Evolutionary conservation across 2,888 invertebrate genomes (phyloP).

Genomic region (Smittia sp.): DNA sequence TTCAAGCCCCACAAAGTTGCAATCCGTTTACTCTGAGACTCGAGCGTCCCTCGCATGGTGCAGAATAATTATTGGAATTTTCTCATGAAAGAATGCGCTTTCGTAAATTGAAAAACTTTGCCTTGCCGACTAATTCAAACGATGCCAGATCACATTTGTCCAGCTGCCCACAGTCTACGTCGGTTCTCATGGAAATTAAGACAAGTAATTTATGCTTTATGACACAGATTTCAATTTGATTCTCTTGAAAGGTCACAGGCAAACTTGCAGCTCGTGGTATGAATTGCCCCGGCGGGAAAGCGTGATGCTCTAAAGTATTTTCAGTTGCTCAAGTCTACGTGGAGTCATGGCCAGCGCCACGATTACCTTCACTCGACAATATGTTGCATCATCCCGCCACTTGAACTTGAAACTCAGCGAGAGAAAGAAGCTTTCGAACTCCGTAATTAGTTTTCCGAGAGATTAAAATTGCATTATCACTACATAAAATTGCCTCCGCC

Average conservation of each 20-base stretch:
- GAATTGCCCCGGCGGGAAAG: no score
- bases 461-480: constrained; percentile 38
- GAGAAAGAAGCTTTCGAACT: neutral
- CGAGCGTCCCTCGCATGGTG: neutral
- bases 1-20: neutral
- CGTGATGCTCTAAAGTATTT: neutral
- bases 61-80: neutral
- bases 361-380: constrained; percentile 16
- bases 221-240: neutral
- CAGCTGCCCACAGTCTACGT: neutral
- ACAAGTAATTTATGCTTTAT: constrained; percentile 11
- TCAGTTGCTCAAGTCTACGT: neutral
- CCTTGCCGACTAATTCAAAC: neutral
- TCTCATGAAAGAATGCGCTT: constrained; percentile 1
- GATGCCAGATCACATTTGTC: neutral
- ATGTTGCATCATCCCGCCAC: constrained; percentile 14
- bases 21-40: neutral
- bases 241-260: no score
- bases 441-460: constrained; percentile 8
- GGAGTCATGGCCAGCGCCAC: neutral
- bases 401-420: neutral
- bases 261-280: no score
- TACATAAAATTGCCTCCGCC: constrained; percentile 28
- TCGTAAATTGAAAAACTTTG: constrained; percentile 5
- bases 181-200: neutral